Conservation (phyloP, 1,140 invertebrate genomes). For the Luehdorfia chinensis region DNA sequence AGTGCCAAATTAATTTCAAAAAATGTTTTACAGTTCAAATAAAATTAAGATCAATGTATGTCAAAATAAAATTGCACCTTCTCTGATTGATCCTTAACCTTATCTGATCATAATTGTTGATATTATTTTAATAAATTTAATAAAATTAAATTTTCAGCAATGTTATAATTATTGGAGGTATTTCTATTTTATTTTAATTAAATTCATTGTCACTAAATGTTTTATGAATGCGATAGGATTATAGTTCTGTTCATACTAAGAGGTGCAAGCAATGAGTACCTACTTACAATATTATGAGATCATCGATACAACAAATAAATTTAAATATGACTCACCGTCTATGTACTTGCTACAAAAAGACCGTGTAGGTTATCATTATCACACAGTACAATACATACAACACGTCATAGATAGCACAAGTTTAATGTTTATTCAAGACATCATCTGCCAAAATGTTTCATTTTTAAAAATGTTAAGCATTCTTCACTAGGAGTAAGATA, state of each 20-base stretch:
- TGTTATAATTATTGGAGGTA: no score
- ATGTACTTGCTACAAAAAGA: constrained; percentile 66
- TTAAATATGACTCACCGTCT: constrained; percentile 74
- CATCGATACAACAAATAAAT: constrained; percentile 75
- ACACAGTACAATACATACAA: constrained; percentile 47
- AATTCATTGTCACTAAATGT: background rate
- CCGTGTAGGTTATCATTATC: constrained; percentile 74
- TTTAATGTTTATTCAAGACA: constrained; percentile 34
- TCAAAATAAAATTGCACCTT: no score
- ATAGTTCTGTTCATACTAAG: constrained; percentile 15
- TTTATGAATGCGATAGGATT: background rate
- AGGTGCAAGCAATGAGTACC: constrained; percentile 38
- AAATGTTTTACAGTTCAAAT: no score
- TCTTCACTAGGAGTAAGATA: constrained; percentile 11
- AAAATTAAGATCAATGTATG: no score
- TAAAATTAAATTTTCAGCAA: no score
- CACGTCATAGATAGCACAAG: constrained; percentile 48
- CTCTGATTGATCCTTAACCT: no score
- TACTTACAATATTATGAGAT: constrained; percentile 67
- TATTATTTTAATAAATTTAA: no score
- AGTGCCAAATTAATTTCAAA: no score
- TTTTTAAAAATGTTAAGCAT: constrained; percentile 4
- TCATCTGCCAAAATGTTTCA: constrained; percentile 16
- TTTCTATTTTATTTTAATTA: no score
- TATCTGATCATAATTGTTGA: no score